Percentiles rank a stretch among this genome's conserved stretches.
These are phyloP conservation scores for Clupea harengus DNA, from an alignment of 2,113 vertebrate genomes.

Conservation along the genomic window DNA sequence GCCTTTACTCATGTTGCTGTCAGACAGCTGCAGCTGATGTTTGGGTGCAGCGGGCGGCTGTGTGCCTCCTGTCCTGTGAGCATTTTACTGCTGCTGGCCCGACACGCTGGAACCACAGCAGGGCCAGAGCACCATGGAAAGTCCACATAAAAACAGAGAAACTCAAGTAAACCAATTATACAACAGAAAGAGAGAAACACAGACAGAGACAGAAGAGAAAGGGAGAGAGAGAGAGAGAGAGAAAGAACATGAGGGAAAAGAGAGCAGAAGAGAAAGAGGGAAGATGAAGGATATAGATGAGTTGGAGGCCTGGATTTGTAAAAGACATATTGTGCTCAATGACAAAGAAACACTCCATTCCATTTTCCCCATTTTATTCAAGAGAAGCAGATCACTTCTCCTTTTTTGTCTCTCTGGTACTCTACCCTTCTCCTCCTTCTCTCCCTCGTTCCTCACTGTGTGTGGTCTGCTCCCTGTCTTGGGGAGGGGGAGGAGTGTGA, in stretches of 20 bases:
- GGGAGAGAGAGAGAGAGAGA: neutral
- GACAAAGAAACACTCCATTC: neutral
- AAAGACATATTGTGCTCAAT: neutral
- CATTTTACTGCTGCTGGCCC: slow-evolving; percentile 68
- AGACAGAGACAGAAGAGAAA: neutral
- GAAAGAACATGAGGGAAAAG: neutral
- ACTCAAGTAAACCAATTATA: slow-evolving; percentile 60
- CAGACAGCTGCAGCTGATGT: neutral
- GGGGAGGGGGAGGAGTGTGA: slow-evolving; percentile 55
- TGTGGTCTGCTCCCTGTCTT: slow-evolving; percentile 48
- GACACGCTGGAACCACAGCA: slow-evolving; percentile 63
- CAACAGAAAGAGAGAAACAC: slow-evolving; percentile 30
- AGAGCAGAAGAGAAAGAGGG: slow-evolving; percentile 10
- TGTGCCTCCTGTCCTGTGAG: slow-evolving; percentile 65
- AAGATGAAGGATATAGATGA: slow-evolving; percentile 11
- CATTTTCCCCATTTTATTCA: neutral
- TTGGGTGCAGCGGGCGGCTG: slow-evolving; percentile 6
- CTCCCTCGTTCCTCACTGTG: slow-evolving; percentile 5
- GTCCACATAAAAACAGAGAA: slow-evolving; percentile 59
- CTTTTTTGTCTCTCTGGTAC: neutral
- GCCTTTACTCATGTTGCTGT: neutral
- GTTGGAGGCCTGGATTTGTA: slow-evolving; percentile 28
- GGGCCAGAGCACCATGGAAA: slow-evolving; percentile 68
- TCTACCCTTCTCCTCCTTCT: slow-evolving; percentile 43
- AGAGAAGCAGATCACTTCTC: neutral